These are phyloP conservation scores for Blennius ocellaris DNA, from an alignment of 2,113 vertebrate genomes.

Conservation along the genomic window DNA sequence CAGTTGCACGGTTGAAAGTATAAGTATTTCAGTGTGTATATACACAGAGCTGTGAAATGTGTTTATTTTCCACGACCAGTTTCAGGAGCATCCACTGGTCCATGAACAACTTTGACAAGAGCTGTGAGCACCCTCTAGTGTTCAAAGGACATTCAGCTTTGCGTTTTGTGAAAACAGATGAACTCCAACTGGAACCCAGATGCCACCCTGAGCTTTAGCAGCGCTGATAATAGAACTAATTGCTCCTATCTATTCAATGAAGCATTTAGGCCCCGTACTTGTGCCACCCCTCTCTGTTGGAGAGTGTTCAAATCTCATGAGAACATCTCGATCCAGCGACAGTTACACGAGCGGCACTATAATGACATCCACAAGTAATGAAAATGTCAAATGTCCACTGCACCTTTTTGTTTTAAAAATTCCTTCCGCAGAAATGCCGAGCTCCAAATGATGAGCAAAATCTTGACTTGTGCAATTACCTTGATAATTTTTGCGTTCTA, in stretches of 20 bases:
- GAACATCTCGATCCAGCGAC: background rate
- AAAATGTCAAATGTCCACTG: background rate
- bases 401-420: background rate
- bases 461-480: background rate
- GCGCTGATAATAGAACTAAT: conserved; percentile 16
- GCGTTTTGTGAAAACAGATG: background rate
- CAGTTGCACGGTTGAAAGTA: background rate
- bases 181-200: conserved; percentile 6
- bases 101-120: conserved; percentile 7
- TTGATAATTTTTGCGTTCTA: background rate
- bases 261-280: background rate
- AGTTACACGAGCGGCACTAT: background rate
- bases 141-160: background rate
- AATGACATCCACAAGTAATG: background rate
- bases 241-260: conserved; percentile 33
- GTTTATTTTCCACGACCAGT: background rate
- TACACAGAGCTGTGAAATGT: background rate
- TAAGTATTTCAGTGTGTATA: background rate
- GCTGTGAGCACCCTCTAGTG: conserved; percentile 74
- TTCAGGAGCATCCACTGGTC: conserved; percentile 3
- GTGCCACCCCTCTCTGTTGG: no score
- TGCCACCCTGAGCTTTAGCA: conserved; percentile 11
- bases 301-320: background rate
- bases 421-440: background rate
- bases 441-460: background rate